phyloP scores from a whole-genome alignment of 2,888 invertebrate genomes.

The Rhagonycha fulva region DNA sequence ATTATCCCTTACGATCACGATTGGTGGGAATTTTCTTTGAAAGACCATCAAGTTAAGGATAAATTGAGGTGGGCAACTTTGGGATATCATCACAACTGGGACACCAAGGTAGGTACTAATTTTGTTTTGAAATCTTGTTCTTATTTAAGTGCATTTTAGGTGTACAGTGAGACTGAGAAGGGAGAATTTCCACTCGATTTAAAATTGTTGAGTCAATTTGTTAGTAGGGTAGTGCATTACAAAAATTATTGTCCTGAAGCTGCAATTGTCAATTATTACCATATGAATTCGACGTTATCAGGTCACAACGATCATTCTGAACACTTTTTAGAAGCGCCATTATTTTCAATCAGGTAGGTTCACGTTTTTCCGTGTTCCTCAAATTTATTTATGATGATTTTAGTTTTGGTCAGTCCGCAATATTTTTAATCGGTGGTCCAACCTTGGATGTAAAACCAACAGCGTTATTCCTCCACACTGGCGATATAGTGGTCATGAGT shows the following conservation, averaged over 20 bases:
- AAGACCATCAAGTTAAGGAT: conserved; percentile 48
- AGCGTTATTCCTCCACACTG: conserved; percentile 80
- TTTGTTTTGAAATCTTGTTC: not conserved
- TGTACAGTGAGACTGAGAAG: conserved; percentile 71
- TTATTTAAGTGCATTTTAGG: conserved; percentile 51
- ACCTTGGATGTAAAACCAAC: conserved; percentile 69
- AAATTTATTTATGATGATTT: conserved; percentile 38
- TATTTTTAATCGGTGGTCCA: conserved; percentile 89
- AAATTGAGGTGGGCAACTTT: conserved; percentile 91
- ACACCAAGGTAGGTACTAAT: conserved; percentile 83
- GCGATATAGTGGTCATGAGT: conserved; percentile 92
- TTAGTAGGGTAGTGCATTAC: conserved; percentile 66
- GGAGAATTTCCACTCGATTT: conserved; percentile 77
- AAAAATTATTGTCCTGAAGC: conserved; percentile 79
- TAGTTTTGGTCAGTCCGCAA: conserved; percentile 94
- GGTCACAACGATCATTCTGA: conserved; percentile 97
- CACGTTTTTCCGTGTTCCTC: not conserved
- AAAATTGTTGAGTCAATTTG: conserved; percentile 63
- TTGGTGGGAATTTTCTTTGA: conserved; percentile 69
- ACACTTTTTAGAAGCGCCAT: conserved; percentile 79
- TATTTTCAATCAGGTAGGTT: conserved; percentile 85
- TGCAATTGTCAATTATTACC: conserved; percentile 95
- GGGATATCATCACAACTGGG: conserved; percentile 98
- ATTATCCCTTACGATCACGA: conserved; percentile 53
- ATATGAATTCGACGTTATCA: conserved; percentile 87